Evolutionary conservation across 2,113 vertebrate genomes (phyloP).

Genomic region (Emydocephalus ijimae): DNA sequence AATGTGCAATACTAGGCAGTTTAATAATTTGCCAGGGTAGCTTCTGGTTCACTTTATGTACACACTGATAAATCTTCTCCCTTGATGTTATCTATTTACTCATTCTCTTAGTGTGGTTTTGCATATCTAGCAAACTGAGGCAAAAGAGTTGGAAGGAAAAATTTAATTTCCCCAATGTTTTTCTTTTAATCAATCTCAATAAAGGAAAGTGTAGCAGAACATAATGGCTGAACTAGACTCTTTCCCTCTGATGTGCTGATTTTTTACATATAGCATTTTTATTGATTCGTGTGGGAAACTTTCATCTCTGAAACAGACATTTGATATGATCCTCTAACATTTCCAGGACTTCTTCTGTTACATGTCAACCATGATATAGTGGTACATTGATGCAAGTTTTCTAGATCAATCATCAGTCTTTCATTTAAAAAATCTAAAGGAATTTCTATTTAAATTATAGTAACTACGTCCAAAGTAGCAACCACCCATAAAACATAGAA

Average conservation of each 20-base stretch:
- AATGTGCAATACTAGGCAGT: slow-evolving; percentile 26
- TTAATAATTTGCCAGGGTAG: not conserved
- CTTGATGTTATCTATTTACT: not conserved
- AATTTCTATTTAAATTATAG: not conserved
- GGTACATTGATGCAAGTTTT: not conserved
- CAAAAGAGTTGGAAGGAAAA: not conserved
- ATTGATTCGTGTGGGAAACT: not conserved
- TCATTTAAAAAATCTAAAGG: not conserved
- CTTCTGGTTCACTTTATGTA: not conserved
- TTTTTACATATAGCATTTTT: not conserved
- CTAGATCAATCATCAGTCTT: not conserved
- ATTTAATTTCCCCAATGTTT: not conserved
- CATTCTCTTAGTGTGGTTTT: not conserved
- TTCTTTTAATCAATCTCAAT: not conserved
- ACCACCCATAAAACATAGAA: not conserved
- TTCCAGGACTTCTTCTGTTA: not conserved
- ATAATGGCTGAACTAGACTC: not conserved
- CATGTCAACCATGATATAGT: not conserved
- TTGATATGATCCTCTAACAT: not conserved
- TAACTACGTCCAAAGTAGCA: not conserved
- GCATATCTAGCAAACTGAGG: not conserved
- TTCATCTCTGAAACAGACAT: not conserved
- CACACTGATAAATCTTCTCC: not conserved
- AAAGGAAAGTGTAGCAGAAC: not conserved
- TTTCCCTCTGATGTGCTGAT: not conserved